Conservation (phyloP, 2,888 invertebrate genomes). For the Tortricodes alternella region DNA sequence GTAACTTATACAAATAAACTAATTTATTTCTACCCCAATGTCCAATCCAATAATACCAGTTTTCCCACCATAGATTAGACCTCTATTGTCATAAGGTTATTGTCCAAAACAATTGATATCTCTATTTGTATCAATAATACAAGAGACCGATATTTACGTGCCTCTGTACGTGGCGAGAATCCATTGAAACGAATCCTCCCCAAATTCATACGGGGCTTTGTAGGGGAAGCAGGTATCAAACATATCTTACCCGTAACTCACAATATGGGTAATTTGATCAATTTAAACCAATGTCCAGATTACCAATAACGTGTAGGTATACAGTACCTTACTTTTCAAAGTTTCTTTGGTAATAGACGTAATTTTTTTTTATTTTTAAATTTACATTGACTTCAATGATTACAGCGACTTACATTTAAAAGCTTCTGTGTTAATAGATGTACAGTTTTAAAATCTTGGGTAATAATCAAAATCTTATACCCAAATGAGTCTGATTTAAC, state of each 20-base stretch:
- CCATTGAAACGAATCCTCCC: constrained; percentile 49
- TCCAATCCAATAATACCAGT: constrained; percentile 31
- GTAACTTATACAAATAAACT: too few relatives aligned
- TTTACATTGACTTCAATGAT: too few relatives aligned
- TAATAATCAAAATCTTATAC: too few relatives aligned
- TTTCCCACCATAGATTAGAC: constrained; percentile 53
- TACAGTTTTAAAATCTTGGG: too few relatives aligned
- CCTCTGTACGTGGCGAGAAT: constrained; percentile 74
- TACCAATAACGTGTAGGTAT: constrained; percentile 8
- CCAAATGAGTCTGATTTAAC: too few relatives aligned
- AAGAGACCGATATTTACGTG: constrained; percentile 76
- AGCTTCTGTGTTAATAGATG: too few relatives aligned
- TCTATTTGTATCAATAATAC: constrained; percentile 82
- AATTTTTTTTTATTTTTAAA: too few relatives aligned
- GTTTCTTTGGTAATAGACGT: too few relatives aligned
- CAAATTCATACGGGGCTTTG: constrained; percentile 34
- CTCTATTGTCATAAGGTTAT: constrained; percentile 63
- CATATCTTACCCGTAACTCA: constrained; percentile 25
- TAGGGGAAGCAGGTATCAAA: constrained; percentile 30
- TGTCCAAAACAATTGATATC: constrained; percentile 81
- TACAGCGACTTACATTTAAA: too few relatives aligned
- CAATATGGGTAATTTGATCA: constrained; percentile 28
- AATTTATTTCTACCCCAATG: constrained; percentile 8
- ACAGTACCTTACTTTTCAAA: too few relatives aligned
- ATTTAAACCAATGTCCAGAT: constrained; percentile 24